Evolutionary conservation across 1,140 invertebrate species (phyloP).

Genomic region (Whitmania pigra): DNA sequence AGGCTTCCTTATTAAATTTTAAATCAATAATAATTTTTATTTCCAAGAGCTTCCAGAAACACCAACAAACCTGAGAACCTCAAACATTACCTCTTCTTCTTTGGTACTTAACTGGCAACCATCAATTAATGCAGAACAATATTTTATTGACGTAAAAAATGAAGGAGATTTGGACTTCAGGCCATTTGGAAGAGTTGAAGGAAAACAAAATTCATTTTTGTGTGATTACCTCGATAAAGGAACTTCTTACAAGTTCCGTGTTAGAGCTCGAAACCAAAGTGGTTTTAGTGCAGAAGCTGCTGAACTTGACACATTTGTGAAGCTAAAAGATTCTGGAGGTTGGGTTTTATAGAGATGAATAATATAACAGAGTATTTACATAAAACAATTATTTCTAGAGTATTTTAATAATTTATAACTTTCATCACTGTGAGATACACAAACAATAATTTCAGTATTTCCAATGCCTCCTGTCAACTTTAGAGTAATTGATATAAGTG

Average conservation of each 20-base stretch:
- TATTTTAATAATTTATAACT: not conserved
- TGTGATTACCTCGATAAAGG: conserved; percentile 24
- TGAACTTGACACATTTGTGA: conserved; percentile 18
- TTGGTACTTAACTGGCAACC: conserved; percentile 56
- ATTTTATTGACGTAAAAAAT: conserved; percentile 86
- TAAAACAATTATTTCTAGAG: too few relatives aligned
- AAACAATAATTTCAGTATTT: conserved; percentile 50
- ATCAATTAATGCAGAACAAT: conserved; percentile 52
- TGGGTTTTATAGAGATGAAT: not conserved
- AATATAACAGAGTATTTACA: too few relatives aligned
- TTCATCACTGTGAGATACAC: too few relatives aligned
- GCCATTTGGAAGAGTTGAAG: conserved; percentile 16
- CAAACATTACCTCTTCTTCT: conserved; percentile 52
- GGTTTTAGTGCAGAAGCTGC: conserved; percentile 71
- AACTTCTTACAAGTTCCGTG: conserved; percentile 69
- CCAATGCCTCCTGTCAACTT: conserved; percentile 67
- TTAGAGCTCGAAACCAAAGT: conserved; percentile 86
- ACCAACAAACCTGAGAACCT: conserved; percentile 46
- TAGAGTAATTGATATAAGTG: conserved; percentile 83
- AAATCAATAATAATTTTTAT: too few relatives aligned
- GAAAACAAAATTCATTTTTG: conserved; percentile 46
- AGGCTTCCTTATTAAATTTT: too few relatives aligned
- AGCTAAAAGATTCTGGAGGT: conserved; percentile 1
- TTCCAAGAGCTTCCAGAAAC: conserved; percentile 23
- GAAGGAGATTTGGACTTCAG: conserved; percentile 33